phyloP scores from a whole-genome alignment of 2,113 vertebrate genomes.

The Phocoena sinus region DNA sequence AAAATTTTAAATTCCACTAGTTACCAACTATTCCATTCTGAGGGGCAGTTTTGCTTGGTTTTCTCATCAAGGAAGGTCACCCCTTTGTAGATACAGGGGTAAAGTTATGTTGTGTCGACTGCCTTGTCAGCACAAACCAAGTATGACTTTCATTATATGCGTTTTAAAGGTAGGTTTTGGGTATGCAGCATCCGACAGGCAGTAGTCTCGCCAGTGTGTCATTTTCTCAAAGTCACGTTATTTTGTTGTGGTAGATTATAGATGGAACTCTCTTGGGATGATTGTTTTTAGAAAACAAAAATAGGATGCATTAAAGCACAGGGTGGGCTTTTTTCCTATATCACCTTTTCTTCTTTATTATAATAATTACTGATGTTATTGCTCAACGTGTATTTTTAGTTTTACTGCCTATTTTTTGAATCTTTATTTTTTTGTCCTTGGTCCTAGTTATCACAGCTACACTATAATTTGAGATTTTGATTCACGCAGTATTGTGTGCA shows the following conservation, averaged over 20 bases:
- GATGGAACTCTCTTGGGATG: conserved; percentile 48
- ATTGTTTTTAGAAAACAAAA: conserved; percentile 58
- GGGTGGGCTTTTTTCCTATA: background rate
- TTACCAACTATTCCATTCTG: background rate
- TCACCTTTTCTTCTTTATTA: conserved; percentile 21
- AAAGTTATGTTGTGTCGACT: background rate
- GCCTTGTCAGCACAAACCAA: background rate
- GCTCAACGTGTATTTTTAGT: conserved; percentile 24
- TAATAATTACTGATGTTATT: conserved; percentile 36
- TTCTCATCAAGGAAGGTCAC: conserved; percentile 7
- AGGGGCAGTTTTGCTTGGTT: background rate
- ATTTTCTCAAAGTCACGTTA: conserved; percentile 28
- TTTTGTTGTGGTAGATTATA: conserved; percentile 38
- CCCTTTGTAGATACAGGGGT: background rate
- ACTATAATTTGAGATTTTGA: background rate
- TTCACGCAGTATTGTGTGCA: background rate
- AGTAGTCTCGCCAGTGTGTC: background rate
- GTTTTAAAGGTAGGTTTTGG: background rate
- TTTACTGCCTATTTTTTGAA: background rate
- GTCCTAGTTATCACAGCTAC: background rate
- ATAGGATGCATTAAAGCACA: conserved; percentile 30
- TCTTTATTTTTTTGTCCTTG: background rate
- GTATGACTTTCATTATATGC: background rate
- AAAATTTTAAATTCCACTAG: background rate
- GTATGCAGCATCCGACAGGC: background rate